A percentile compares a stretch with the other conserved stretches of the same genome.
Conservation (phyloP, 2,113 vertebrate species). For the Sapajus apella region DNA sequence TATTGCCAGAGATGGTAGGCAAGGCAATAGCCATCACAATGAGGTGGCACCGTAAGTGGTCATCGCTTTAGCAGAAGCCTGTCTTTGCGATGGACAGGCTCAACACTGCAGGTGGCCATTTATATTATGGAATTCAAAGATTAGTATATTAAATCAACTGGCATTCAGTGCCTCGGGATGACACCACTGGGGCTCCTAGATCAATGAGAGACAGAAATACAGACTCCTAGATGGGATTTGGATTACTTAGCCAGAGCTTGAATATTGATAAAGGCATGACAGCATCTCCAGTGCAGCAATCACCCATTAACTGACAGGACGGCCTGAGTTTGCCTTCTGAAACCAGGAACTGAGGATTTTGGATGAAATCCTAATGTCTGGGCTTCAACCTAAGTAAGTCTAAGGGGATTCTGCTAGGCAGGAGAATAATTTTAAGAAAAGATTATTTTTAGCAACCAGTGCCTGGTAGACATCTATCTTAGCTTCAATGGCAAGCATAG, state of each 20-base stretch:
- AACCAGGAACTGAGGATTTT: not conserved
- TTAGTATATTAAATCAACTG: not conserved
- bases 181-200: not conserved
- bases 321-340: not conserved
- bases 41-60: not conserved
- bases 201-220: not conserved
- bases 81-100: not conserved
- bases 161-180: not conserved
- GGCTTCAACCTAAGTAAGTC: not conserved
- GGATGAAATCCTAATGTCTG: not conserved
- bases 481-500: not conserved
- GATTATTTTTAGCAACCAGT: not conserved
- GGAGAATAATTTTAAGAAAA: not conserved
- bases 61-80: not conserved
- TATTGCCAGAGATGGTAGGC: not conserved
- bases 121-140: not conserved
- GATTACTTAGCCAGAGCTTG: not conserved
- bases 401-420: not conserved
- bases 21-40: not conserved
- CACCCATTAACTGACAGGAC: not conserved
- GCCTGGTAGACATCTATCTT: not conserved
- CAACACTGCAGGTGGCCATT: not conserved
- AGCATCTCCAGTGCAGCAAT: fast-evolving
- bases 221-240: fast-evolving
- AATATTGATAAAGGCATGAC: not conserved